Conservation (phyloP, 2,113 vertebrate genomes). For the Ptilonorhynchus violaceus region DNA sequence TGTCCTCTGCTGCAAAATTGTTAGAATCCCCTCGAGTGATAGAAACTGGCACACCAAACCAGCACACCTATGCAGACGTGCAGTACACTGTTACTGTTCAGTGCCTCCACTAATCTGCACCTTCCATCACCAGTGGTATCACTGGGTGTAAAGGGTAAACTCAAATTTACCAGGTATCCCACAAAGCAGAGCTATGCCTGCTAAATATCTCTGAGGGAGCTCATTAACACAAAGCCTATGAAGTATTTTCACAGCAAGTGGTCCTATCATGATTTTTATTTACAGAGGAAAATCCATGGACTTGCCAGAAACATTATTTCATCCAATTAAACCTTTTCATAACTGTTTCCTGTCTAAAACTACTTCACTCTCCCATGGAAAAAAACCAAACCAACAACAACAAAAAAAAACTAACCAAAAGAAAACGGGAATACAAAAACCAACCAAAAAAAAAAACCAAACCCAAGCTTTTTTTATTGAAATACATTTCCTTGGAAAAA, state of each 20-base stretch:
- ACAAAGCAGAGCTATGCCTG: background rate
- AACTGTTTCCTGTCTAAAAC: background rate
- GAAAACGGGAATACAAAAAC: background rate
- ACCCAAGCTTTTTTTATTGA: background rate
- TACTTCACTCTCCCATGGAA: background rate
- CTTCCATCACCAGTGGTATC: background rate
- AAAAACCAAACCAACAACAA: background rate
- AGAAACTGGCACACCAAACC: background rate
- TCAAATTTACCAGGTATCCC: background rate
- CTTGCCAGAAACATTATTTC: background rate
- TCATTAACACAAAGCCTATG: background rate
- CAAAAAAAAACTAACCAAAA: rapidly evolving
- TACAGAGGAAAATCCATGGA: background rate
- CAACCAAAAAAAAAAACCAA: background rate
- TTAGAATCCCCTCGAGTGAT: background rate
- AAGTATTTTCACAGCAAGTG: background rate
- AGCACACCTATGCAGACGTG: background rate
- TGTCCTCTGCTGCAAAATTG: background rate
- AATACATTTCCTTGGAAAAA: background rate
- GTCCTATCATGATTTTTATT: background rate
- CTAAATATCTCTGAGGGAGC: background rate
- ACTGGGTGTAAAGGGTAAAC: background rate
- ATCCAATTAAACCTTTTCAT: background rate
- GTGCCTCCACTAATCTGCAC: background rate
- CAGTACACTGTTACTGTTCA: background rate